Base-by-base conservation (phyloP, 2,113 vertebrate genomes). In the Psophia crepitans region DNA sequence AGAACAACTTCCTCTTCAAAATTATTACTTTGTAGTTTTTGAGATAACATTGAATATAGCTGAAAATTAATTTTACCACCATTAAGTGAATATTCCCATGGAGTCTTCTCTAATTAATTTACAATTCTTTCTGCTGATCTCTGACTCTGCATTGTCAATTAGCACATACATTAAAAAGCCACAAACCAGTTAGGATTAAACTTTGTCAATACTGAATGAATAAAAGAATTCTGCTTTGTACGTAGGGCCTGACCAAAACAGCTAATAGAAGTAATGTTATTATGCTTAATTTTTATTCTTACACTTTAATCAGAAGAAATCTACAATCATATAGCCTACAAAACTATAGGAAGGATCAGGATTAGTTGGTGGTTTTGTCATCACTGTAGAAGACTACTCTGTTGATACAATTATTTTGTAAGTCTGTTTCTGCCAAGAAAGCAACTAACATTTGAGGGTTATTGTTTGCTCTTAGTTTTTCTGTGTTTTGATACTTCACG, bases 1-100 rank as follows among this genome's bases (percentile, higher is more conserved):
- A 78, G 82, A 87, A 87, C 51, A 92, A 82, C 16, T 88, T 92
- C 22, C 32, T 83, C 64, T 93, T 39, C 32, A 92, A 90, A 95
- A 69, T 70, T 61, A 74, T 84, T 87, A 78, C 19, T 87, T 80
- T 87, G 30, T 75, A 90, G 79, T 90, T 93, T 87, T 68, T 56
- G 77, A 68, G 88, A 90, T 93, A 96, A 69, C 33, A 89, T 14
- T 87, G 64, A 92, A 81, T 74, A n/a, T 22, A 76, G 19, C 22
- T 87, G 51, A 89, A 95, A 91, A 89, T 85, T 0, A 87, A 71
- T 95, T 88, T 94, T 92, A 48, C 32, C 23, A 80, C 24, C 49
- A 80, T 53, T 58, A 83, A 83, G 21, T 64, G 76, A 88, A 49
- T 88, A 94, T 56, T 89, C 57, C 83, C 65, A 63, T 54, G 37